phyloP scores from a whole-genome alignment of 1,140 invertebrate genomes.

The Apocrypta bakeri region DNA sequence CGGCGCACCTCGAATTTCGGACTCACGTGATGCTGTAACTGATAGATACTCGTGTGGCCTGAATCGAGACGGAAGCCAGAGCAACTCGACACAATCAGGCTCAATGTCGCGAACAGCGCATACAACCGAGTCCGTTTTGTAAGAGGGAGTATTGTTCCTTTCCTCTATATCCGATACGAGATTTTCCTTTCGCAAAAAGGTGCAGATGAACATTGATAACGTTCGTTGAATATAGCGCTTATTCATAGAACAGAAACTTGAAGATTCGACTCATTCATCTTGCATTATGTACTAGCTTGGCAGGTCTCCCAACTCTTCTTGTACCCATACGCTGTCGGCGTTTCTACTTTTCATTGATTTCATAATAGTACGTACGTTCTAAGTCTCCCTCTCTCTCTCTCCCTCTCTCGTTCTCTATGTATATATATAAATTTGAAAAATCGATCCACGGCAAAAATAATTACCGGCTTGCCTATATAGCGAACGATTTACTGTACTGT shows the following conservation, averaged over 20 bases:
- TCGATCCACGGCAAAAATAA: neutral
- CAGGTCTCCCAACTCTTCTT: neutral
- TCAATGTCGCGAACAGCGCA: constrained; percentile 41
- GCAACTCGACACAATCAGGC: constrained; percentile 34
- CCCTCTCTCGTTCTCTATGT: too few relatives aligned
- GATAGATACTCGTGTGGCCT: neutral
- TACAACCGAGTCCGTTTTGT: neutral
- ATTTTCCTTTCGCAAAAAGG: too few relatives aligned
- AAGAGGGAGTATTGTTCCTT: neutral
- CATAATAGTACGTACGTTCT: too few relatives aligned
- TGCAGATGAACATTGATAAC: too few relatives aligned
- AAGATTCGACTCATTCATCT: too few relatives aligned
- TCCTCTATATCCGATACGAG: neutral
- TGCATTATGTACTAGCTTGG: neutral
- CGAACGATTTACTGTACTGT: too few relatives aligned
- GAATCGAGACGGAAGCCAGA: neutral
- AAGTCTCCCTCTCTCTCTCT: too few relatives aligned
- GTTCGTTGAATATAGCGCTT: too few relatives aligned
- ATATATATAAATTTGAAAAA: neutral
- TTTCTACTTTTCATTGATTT: neutral
- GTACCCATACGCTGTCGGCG: neutral
- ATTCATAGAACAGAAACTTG: too few relatives aligned
- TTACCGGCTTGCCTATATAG: too few relatives aligned
- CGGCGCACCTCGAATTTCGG: neutral
- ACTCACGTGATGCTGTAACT: neutral